Evolutionary conservation across 2,113 vertebrate species (phyloP), one percentile per base, ranked within the genome.

Genomic region (Nothoprocta pentlandii): DNA sequence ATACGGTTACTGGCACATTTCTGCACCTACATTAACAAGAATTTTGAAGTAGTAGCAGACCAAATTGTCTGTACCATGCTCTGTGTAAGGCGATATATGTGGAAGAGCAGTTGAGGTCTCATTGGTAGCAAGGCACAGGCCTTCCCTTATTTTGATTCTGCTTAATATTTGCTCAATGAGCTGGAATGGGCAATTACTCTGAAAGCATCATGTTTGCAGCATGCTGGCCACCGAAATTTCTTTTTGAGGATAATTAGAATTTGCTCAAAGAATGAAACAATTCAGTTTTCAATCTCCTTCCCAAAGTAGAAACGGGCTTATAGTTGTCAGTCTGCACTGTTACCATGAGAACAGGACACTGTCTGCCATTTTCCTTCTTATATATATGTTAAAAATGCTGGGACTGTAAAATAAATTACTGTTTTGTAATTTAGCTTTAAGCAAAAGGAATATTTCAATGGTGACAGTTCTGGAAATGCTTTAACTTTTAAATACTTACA

Each of bases 401-500:
- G 59, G 61, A 84, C 67, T 95, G 86, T 95, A 80, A 96, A 97
- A 97, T 95, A 96, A 95, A 97, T 95, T 95, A 86, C 93, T 93
- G 82, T 93, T 96, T 95, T n/a, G 74, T 95, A 97, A 85, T 85
- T 89, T 92, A 95, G 87, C 90, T 93, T 83, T 89, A 96, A 96
- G 96, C 92, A 96, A 97, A 94, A 97, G 69, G 97, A 97, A 96
- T 98, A 97, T 97, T 97, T 98, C 93, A 98, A 81, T 92, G 83
- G 91, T 97, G 98, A 98, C 97, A 97, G 96, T 97, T 96, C 97
- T 98, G 97, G 97, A 98, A 98, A 97, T 96, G 83, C 95, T 97
- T 97, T 97, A 97, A 92, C 94, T 97, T 98, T 98, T 96, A 98
- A 98, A 97, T 95, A 96, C 97, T 98, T 97, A 98, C 97, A 97